Conservation (phyloP, 2,113 vertebrate genomes). For the Xiphorhynchus elegans region DNA sequence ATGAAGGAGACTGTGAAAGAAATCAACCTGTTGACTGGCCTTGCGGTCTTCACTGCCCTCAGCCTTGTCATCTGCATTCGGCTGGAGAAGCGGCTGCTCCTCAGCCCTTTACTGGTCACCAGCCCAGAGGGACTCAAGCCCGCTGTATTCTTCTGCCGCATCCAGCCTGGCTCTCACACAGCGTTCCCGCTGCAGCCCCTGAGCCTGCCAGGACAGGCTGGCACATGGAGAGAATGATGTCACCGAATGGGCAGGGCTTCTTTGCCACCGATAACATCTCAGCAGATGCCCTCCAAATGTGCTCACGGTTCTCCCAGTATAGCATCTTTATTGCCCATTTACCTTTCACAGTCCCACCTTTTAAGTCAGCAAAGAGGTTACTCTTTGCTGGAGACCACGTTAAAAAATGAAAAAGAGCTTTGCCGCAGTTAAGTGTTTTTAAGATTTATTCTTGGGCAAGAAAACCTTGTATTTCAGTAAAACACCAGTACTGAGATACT, state of each 20-base stretch:
- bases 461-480: background rate
- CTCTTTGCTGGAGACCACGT: background rate
- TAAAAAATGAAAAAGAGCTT: background rate
- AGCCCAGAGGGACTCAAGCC: background rate
- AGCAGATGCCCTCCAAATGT: conserved; percentile 17
- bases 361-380: background rate
- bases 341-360: background rate
- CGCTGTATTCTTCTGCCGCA: background rate
- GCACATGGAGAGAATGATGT: conserved; percentile 44
- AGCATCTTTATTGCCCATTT: conserved; percentile 8
- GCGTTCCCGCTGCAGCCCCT: conserved; percentile 21
- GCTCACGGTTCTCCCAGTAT: background rate
- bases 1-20: background rate
- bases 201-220: conserved; percentile 49
- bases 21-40: background rate
- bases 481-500: background rate
- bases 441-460: background rate
- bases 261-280: background rate
- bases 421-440: background rate
- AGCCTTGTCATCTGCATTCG: background rate
- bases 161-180: conserved; percentile 22
- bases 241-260: conserved; percentile 17
- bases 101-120: background rate
- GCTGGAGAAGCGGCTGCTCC: background rate
- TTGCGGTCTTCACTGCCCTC: background rate